Evolutionary conservation across 2,888 invertebrate genomes (phyloP).

Genomic region (Cephonodes hylas): DNA sequence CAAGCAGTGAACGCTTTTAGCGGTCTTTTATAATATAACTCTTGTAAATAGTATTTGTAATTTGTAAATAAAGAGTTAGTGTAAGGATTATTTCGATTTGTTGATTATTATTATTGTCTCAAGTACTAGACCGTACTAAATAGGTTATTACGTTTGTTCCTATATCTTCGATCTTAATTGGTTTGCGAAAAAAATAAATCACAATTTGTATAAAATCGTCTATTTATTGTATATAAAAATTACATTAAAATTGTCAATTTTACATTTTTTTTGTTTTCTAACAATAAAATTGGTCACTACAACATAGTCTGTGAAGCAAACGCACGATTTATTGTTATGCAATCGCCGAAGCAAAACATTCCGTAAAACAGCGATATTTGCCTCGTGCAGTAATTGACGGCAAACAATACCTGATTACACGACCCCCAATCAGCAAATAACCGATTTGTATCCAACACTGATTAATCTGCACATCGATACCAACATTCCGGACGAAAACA

Average conservation of each 20-base stretch:
- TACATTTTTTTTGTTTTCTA: constrained; percentile 70
- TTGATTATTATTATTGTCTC: constrained; percentile 35
- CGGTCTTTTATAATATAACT: constrained; percentile 58
- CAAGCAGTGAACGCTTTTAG: constrained; percentile 61
- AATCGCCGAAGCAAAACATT: constrained; percentile 61
- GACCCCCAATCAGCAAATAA: background rate
- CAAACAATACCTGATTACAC: background rate
- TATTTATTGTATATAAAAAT: constrained; percentile 82
- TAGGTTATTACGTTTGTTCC: constrained; percentile 42
- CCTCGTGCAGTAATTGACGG: background rate
- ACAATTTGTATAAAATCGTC: constrained; percentile 76
- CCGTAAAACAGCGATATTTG: constrained; percentile 31
- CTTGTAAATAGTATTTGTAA: constrained; percentile 48
- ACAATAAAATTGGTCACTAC: constrained; percentile 80
- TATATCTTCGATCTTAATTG: constrained; percentile 42
- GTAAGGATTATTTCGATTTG: constrained; percentile 17
- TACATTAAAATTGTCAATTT: constrained; percentile 81
- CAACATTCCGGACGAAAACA: background rate
- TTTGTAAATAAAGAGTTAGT: constrained; percentile 45
- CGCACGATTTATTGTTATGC: constrained; percentile 70
- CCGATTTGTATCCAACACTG: background rate
- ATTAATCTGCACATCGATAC: background rate
- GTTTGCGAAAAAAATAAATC: constrained; percentile 54
- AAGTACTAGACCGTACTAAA: constrained; percentile 14
- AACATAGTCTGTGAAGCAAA: constrained; percentile 77